Conservation (phyloP, 1,140 invertebrate species). For the Anastatus disparis region DNA sequence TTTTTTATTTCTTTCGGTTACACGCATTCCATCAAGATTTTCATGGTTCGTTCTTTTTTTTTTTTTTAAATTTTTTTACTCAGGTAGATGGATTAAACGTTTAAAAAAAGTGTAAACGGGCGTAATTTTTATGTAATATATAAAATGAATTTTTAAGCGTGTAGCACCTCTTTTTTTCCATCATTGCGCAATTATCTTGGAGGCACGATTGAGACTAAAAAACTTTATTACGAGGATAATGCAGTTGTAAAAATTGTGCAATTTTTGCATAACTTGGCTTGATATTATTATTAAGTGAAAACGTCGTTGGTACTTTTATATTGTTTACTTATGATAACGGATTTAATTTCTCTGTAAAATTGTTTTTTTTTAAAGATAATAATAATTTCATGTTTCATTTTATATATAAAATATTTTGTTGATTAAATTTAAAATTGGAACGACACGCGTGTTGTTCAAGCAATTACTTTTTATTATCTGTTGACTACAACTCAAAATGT, state of each 20-base stretch:
- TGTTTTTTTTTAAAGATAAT: too few species aligned
- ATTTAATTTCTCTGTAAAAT: too few species aligned
- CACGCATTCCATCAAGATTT: neutral
- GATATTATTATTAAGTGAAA: too few species aligned
- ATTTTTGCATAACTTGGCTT: slow-evolving; percentile 23
- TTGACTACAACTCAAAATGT: too few species aligned
- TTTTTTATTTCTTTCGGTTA: slow-evolving; percentile 1
- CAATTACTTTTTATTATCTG: too few species aligned
- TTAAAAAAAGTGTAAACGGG: neutral
- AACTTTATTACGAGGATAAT: neutral
- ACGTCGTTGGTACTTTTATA: too few species aligned
- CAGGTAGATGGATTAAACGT: neutral
- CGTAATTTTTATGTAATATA: slow-evolving; percentile 1
- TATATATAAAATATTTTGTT: too few species aligned
- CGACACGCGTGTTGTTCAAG: too few species aligned
- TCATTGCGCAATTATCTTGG: neutral
- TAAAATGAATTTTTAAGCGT: neutral
- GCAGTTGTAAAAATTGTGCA: slow-evolving; percentile 22
- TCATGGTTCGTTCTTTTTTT: neutral
- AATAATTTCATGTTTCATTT: too few species aligned
- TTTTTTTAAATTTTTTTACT: neutral
- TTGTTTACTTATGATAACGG: too few species aligned
- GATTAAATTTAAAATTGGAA: too few species aligned
- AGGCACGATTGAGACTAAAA: neutral
- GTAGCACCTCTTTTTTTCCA: neutral